Percentiles rank a stretch among this genome's conserved stretches.
Conservation (phyloP, 2,113 vertebrate species). For the Rhinoptilus africanus region DNA sequence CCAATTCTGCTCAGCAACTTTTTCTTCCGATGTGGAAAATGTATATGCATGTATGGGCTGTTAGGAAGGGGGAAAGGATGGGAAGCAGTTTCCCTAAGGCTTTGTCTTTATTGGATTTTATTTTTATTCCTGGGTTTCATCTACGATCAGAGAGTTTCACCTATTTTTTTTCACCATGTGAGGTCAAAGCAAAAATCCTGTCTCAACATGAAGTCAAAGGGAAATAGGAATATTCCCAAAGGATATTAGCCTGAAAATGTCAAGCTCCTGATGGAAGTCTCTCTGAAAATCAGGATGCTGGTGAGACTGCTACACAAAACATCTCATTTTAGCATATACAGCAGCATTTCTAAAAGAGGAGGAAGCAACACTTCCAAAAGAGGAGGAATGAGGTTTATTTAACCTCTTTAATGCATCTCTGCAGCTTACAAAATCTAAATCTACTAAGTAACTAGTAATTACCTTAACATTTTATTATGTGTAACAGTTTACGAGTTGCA, state of each 20-base stretch:
- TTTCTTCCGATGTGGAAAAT: slow-evolving; percentile 4
- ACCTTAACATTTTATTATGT: not conserved
- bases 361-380: not conserved
- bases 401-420: not conserved
- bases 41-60: not conserved
- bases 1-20: not conserved
- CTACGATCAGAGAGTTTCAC: not conserved
- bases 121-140: slow-evolving; percentile 41
- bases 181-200: slow-evolving; percentile 21
- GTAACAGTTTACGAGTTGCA: not conserved
- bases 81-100: not conserved
- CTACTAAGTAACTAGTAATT: not conserved
- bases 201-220: slow-evolving; percentile 12
- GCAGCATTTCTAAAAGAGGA: not conserved
- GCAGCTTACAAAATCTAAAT: not conserved
- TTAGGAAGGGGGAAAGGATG: not conserved
- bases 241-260: not conserved
- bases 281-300: not conserved
- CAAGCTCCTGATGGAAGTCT: not conserved
- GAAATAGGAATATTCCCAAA: slow-evolving; percentile 17
- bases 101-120: slow-evolving; percentile 13
- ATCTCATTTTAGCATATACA: not conserved
- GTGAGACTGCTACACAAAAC: not conserved
- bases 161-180: not conserved
- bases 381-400: not conserved